Conservation (phyloP, 2,797 vertebrate genomes). For the Taeniopygia guttata region DNA sequence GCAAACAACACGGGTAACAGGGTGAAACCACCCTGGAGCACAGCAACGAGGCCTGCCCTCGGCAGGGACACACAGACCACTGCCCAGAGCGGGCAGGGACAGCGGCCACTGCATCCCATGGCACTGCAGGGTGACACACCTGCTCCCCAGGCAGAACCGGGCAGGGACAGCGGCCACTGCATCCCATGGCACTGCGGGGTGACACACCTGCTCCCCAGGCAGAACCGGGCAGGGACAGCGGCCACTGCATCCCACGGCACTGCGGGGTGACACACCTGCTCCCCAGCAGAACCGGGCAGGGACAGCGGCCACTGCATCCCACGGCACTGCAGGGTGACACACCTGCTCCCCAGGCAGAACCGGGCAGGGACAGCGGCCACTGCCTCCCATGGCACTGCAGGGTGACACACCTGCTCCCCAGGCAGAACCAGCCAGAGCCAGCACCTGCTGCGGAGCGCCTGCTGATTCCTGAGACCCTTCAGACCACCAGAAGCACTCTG, state of each 20-base stretch:
- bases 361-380: background rate
- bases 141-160: background rate
- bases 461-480: background rate
- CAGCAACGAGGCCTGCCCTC: background rate
- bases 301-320: background rate
- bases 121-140: background rate
- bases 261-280: background rate
- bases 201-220: too few species aligned
- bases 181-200: background rate
- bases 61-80: background rate
- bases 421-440: background rate
- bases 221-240: background rate
- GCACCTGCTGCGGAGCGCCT: accelerated
- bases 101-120: background rate
- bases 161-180: background rate
- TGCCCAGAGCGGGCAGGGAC: background rate
- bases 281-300: too few species aligned
- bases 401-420: background rate
- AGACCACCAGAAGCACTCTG: background rate
- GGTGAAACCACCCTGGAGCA: background rate
- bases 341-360: too few species aligned
- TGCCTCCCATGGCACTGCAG: background rate
- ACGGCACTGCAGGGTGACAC: background rate
- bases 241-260: background rate
- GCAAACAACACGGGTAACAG: background rate